Conservation (phyloP, 2,113 vertebrate species). For the Pseudonaja textilis region DNA sequence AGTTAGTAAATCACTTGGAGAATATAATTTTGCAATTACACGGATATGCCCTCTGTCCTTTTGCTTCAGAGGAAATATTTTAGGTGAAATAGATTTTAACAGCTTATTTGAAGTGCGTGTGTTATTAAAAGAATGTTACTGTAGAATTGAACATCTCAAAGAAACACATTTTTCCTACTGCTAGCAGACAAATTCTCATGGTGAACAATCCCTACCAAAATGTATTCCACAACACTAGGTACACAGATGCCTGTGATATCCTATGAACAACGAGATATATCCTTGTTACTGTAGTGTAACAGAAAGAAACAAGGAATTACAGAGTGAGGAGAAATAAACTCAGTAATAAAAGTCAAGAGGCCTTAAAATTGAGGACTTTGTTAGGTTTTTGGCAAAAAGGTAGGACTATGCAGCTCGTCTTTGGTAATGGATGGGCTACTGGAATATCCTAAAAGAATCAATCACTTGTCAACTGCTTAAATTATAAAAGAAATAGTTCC, state of each 20-base stretch:
- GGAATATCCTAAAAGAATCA: not conserved
- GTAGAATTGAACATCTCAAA: not conserved
- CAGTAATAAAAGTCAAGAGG: slow-evolving; percentile 14
- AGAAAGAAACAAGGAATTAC: slow-evolving; percentile 34
- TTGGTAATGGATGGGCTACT: not conserved
- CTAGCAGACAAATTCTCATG: not conserved
- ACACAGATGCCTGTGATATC: not conserved
- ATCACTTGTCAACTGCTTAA: slow-evolving; percentile 2
- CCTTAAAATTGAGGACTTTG: slow-evolving; percentile 28
- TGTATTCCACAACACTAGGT: not conserved
- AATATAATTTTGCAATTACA: slow-evolving; percentile 1
- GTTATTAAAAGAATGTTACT: not conserved
- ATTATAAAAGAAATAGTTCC: not conserved
- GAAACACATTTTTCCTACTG: not conserved
- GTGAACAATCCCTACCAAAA: fast-evolving
- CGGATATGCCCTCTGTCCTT: not conserved
- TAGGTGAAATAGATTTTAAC: not conserved
- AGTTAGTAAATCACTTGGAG: not conserved
- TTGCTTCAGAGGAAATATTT: not conserved
- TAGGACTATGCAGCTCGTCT: not conserved
- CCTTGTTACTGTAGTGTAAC: slow-evolving; percentile 12
- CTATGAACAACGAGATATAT: not conserved
- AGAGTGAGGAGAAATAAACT: slow-evolving; percentile 22
- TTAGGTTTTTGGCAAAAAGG: not conserved
- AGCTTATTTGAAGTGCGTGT: fast-evolving